These are phyloP conservation scores for Alauda arvensis DNA, from an alignment of 2,797 vertebrate genomes.

Conservation along the genomic window DNA sequence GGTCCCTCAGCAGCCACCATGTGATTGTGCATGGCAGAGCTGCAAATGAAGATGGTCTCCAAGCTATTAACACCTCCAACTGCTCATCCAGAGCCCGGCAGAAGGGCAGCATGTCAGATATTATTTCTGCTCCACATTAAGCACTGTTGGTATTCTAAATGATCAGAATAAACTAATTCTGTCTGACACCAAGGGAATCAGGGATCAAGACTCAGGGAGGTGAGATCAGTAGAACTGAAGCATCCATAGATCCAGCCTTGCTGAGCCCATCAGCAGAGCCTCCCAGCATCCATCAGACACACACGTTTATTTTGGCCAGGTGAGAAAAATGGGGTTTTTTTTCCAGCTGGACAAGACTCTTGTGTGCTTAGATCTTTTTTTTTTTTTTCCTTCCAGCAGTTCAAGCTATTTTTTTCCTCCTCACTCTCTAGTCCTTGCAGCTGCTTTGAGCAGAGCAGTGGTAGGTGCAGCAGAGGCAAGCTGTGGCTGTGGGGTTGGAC, in stretches of 20 bases:
- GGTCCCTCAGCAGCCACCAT: constrained; percentile 12
- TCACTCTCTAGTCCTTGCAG: neutral
- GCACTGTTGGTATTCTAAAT: constrained; percentile 12
- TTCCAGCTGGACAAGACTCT: neutral
- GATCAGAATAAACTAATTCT: constrained; percentile 18
- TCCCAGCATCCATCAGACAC: neutral
- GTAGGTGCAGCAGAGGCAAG: neutral
- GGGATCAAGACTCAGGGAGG: neutral
- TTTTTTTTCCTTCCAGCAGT: neutral
- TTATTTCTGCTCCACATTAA: constrained; percentile 30
- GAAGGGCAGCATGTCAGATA: constrained; percentile 14
- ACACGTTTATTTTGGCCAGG: neutral
- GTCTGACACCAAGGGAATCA: neutral
- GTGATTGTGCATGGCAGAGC: neutral
- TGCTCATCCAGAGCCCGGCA: constrained; percentile 36
- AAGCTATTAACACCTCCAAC: constrained; percentile 28
- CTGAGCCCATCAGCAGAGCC: neutral
- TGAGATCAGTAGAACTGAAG: neutral
- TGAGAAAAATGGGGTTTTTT: neutral
- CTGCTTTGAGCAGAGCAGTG: neutral
- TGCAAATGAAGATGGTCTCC: constrained; percentile 28
- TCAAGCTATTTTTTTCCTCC: neutral
- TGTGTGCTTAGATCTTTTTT: neutral
- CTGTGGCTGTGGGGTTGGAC: neutral
- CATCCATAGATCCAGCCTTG: neutral